A percentile compares a stretch with the other conserved stretches of the same genome.
phyloP scores from a whole-genome alignment of 1,140 invertebrate genomes.

The Plectrocnemia conspersa region DNA sequence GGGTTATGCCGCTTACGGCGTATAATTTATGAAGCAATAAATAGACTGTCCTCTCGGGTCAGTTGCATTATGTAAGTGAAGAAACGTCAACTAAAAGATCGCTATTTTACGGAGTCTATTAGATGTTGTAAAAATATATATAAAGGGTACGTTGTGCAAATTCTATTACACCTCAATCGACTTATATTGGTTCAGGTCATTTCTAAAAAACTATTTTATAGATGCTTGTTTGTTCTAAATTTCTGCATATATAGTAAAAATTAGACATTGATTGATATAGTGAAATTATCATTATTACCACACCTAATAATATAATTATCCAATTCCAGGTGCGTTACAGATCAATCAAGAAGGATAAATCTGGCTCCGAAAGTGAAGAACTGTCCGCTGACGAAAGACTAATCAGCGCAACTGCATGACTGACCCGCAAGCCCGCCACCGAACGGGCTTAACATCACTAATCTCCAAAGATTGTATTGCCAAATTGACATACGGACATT shows the following conservation, averaged over 20 bases:
- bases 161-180: no score
- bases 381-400: conserved; percentile 47
- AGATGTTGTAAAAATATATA: no score
- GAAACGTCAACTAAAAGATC: no score
- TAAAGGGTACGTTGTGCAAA: no score
- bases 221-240: background rate
- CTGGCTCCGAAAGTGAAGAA: conserved; percentile 50
- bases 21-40: no score
- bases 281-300: background rate
- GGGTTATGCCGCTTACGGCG: no score
- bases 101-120: no score
- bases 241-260: background rate
- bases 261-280: background rate
- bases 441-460: conserved; percentile 39
- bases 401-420: conserved; percentile 48
- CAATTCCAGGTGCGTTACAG: conserved; percentile 47
- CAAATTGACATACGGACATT: conserved; percentile 1
- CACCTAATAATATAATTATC: background rate
- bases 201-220: background rate
- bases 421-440: conserved; percentile 40
- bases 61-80: no score
- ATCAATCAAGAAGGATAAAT: conserved; percentile 51
- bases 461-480: conserved; percentile 16
- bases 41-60: no score
- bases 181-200: no score